Conservation (phyloP, 2,888 invertebrate species). For the Anorthoa munda region DNA sequence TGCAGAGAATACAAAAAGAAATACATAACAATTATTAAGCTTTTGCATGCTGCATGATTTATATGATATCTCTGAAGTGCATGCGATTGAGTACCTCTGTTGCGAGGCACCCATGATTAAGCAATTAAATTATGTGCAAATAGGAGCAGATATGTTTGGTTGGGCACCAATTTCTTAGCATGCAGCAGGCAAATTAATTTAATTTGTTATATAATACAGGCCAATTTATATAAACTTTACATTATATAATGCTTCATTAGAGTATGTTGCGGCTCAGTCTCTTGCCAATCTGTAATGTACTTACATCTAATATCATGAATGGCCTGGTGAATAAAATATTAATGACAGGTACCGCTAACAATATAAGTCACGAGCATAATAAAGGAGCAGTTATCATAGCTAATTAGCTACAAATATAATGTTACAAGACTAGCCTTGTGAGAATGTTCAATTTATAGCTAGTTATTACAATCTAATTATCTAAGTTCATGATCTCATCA, state of each 20-base stretch:
- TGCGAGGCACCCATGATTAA: conserved; percentile 76
- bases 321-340: conserved; percentile 74
- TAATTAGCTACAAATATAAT: conserved; percentile 79
- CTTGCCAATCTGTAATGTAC: conserved; percentile 71
- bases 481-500: conserved; percentile 78
- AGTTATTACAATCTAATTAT: conserved; percentile 78
- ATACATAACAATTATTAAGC: conserved; percentile 78
- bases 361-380: conserved; percentile 75
- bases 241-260: conserved; percentile 51
- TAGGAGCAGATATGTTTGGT: conserved; percentile 71
- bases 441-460: conserved; percentile 77
- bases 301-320: conserved; percentile 76
- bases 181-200: conserved; percentile 89
- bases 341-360: conserved; percentile 70
- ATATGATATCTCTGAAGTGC: conserved; percentile 77
- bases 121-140: conserved; percentile 78
- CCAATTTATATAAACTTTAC: conserved; percentile 67
- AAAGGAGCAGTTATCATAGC: conserved; percentile 78
- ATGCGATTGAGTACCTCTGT: conserved; percentile 79
- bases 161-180: conserved; percentile 81
- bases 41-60: conserved; percentile 90
- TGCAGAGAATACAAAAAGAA: conserved; percentile 71
- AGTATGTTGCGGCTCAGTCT: conserved; percentile 58
- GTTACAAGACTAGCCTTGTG: conserved; percentile 81
- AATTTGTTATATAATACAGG: conserved; percentile 68